phyloP scores from a whole-genome alignment of 2,113 vertebrate species.

The Verasper variegatus region DNA sequence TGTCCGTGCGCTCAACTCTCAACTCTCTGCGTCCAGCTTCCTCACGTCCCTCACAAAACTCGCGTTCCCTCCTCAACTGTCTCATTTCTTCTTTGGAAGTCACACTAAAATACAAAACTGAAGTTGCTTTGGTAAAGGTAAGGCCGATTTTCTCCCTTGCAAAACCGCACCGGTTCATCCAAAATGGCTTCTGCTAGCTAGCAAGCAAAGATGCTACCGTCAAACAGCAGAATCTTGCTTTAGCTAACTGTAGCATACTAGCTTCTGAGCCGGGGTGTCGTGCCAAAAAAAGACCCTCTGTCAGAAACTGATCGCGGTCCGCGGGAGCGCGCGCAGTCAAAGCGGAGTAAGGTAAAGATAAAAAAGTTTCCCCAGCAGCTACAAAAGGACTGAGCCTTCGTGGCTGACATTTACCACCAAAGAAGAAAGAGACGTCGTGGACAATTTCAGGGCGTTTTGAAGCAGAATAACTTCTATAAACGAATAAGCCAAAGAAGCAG shows the following conservation, averaged over 20 bases:
- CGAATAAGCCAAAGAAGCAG: too few relatives aligned
- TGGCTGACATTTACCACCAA: too few relatives aligned
- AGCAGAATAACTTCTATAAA: too few relatives aligned
- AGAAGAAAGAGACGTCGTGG: too few relatives aligned
- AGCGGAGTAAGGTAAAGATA: too few relatives aligned
- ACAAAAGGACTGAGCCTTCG: too few relatives aligned
- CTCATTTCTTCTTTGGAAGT: slow-evolving; percentile 66
- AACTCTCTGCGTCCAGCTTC: slow-evolving; percentile 20
- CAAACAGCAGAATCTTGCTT: slow-evolving; percentile 5
- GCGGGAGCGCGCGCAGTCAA: too few relatives aligned
- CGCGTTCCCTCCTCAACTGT: slow-evolving; percentile 6
- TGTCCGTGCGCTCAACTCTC: slow-evolving; percentile 42
- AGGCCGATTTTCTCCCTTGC: slow-evolving; percentile 46
- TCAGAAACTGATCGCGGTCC: too few relatives aligned
- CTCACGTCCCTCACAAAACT: slow-evolving; percentile 26
- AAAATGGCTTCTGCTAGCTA: slow-evolving; percentile 82
- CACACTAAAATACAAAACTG: slow-evolving; percentile 77
- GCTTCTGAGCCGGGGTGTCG: slow-evolving; percentile 33
- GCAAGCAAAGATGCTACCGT: slow-evolving; percentile 18
- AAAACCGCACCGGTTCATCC: slow-evolving; percentile 62
- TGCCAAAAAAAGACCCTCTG: too few relatives aligned
- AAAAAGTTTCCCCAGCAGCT: too few relatives aligned
- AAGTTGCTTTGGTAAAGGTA: slow-evolving; percentile 83
- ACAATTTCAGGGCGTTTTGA: too few relatives aligned
- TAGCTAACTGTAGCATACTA: slow-evolving; percentile 46